Conservation (phyloP, 92 coral and sea anemone genomes). For the Paramuricea clavata region DNA sequence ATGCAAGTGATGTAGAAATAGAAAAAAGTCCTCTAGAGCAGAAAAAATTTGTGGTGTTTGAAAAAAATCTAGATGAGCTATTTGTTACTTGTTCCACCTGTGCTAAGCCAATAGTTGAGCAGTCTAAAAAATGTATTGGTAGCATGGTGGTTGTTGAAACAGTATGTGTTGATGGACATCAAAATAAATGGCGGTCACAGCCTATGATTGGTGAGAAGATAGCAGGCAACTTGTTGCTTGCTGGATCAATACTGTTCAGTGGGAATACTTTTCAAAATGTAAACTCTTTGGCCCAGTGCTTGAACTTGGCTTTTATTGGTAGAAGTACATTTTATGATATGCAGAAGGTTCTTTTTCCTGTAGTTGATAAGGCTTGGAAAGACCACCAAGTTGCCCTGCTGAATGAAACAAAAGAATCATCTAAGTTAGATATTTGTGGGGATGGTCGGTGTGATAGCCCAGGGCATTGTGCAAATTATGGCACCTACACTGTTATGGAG, state of each 20-base stretch:
- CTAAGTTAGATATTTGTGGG: conserved; percentile 47
- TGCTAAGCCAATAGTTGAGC: conserved; percentile 35
- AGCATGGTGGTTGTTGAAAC: conserved; percentile 50
- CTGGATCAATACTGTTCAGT: conserved; percentile 64
- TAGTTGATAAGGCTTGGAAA: conserved; percentile 67
- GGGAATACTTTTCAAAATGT: conserved; percentile 62
- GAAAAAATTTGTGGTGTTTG: conserved; percentile 53
- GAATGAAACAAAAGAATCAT: conserved; percentile 28
- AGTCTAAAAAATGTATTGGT: conserved; percentile 45
- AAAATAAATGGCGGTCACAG: conserved; percentile 58
- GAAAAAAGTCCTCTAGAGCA: conserved; percentile 25
- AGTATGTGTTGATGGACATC: conserved; percentile 50
- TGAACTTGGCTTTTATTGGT: conserved; percentile 59
- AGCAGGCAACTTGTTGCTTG: conserved; percentile 58
- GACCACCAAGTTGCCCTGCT: conserved; percentile 36
- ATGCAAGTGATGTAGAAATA: background rate
- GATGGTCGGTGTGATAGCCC: conserved; percentile 64
- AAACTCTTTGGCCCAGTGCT: conserved; percentile 50
- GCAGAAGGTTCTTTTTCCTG: conserved; percentile 65
- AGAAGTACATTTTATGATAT: conserved; percentile 48
- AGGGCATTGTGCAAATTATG: conserved; percentile 66
- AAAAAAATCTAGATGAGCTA: conserved; percentile 51
- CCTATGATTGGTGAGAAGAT: conserved; percentile 50
- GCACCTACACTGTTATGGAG: conserved; percentile 73
- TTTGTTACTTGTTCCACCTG: conserved; percentile 61